Base-by-base conservation (phyloP, 1,140 invertebrate species). In the Drosophila elegans region DNA sequence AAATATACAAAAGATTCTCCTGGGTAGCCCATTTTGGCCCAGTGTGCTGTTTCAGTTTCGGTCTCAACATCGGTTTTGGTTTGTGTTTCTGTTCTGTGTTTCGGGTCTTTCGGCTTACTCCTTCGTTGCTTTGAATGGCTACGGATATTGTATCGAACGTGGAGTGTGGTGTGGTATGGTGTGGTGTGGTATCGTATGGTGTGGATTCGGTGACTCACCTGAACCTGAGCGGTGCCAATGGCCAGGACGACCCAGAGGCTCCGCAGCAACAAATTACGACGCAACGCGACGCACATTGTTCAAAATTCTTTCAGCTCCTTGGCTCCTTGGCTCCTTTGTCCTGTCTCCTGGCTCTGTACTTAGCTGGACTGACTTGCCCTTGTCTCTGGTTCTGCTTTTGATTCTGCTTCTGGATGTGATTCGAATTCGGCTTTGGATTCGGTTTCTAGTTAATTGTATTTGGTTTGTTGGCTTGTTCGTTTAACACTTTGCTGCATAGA, bases 251-350 rank as follows among this genome's bases (percentile, higher is more conserved):
- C 84, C 84, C 77, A 84, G 67, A 88, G 84, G 84, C 84, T 84
- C 55, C 68, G 77, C 61, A 86, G 82, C 83, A 80, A 89, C 80
- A 89, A 88, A 89, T 89, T 89, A 80, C 83, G 83, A 74, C 79
- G 83, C 80, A 83, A 39, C 62, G 83, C 74, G 72, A 75, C 83
- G 79, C 84, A 88, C 83, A 88, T 88, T 89, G 63, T 83, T 75
- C 49, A 61, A 61, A 80, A 74, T 71, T 55, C 54, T 75, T 62
- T 56, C 53, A 41, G 56, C 57, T 68, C 44, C 10, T 25, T n/a
- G 16, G 25, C 60, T 41, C 41, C 36, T 52, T 49, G 16, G 25
- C 60, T 41, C 41, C 36, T 52, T 49, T 42, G 13, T 66, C 36
- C 38, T 46, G 38, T 57, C 39, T 44, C 55, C 53, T 27, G 56